These are phyloP conservation scores for Zaprionus vittiger DNA, from an alignment of 1,140 invertebrate genomes.

Conservation along the genomic window DNA sequence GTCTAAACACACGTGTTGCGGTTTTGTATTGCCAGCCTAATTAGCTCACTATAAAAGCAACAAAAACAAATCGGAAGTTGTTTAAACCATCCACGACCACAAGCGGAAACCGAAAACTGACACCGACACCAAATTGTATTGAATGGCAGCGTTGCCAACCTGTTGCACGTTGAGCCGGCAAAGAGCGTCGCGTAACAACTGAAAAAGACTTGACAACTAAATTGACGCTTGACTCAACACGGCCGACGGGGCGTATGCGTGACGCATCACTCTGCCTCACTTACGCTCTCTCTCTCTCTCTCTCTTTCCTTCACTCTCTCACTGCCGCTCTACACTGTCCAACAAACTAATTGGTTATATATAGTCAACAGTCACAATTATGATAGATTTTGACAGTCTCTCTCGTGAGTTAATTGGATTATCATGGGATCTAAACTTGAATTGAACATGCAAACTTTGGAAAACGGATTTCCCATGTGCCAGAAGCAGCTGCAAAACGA, in stretches of 20 bases:
- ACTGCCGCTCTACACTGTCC: conserved; percentile 43
- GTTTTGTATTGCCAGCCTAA: not conserved
- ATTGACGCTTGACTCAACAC: conserved; percentile 12
- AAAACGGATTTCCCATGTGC: conserved; percentile 31
- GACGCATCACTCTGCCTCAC: conserved; percentile 12
- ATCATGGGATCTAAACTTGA: conserved; percentile 3
- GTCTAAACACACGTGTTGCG: not conserved
- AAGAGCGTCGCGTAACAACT: conserved; percentile 62
- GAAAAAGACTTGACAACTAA: conserved; percentile 14
- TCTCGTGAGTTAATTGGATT: not conserved
- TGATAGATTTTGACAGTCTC: conserved; percentile 4
- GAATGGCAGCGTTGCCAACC: conserved; percentile 31
- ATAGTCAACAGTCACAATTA: conserved; percentile 7
- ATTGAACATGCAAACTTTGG: not conserved
- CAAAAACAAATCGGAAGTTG: not conserved
- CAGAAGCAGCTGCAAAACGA: conserved; percentile 27
- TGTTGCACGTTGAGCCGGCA: conserved; percentile 49
- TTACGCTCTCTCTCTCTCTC: not conserved
- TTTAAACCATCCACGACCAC: conserved; percentile 2
- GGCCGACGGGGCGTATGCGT: conserved; percentile 64
- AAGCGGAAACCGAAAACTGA: conserved; percentile 3
- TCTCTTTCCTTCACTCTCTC: not conserved
- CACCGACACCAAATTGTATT: conserved; percentile 1
- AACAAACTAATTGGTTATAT: conserved; percentile 28
- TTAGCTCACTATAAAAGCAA: not conserved